Conservation (phyloP, 2,113 vertebrate genomes). For the Tetrao urogallus region DNA sequence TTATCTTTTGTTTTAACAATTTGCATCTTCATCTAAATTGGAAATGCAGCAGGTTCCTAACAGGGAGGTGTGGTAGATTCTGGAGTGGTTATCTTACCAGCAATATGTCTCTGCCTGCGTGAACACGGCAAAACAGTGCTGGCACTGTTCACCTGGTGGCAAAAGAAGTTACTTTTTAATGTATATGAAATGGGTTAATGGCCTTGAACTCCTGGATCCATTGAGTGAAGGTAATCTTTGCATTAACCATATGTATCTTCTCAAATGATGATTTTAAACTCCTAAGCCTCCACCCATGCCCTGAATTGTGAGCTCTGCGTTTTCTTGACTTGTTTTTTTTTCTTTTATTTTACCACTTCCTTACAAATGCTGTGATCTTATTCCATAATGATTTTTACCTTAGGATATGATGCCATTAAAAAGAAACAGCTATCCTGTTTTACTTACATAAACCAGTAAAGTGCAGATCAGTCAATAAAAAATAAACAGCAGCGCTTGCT, state of each 20-base stretch:
- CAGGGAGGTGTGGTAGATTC: not conserved
- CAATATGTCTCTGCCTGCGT: not conserved
- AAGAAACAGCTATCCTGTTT: not conserved
- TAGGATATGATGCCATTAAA: not conserved
- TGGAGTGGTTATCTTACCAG: constrained; percentile 14
- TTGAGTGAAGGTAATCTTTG: not conserved
- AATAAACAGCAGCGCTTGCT: not conserved
- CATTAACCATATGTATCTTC: not conserved
- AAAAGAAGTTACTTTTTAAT: constrained; percentile 18
- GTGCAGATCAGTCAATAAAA: not conserved
- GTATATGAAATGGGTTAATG: not conserved
- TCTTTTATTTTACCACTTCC: not conserved
- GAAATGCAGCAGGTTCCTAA: constrained; percentile 21
- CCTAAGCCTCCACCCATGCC: not conserved
- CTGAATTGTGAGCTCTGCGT: not conserved
- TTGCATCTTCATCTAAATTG: constrained; percentile 17
- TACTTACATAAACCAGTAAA: not conserved
- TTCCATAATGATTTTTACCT: not conserved
- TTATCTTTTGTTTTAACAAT: constrained; percentile 33
- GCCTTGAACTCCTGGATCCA: not conserved
- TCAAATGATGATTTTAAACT: not conserved
- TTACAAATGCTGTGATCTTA: not conserved
- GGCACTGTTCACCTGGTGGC: not conserved
- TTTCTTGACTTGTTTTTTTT: not conserved
- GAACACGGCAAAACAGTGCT: not conserved